Percentiles rank a stretch among this genome's conserved stretches.
Conservation (phyloP, 2,113 vertebrate species). For the Danionella cerebrum region DNA sequence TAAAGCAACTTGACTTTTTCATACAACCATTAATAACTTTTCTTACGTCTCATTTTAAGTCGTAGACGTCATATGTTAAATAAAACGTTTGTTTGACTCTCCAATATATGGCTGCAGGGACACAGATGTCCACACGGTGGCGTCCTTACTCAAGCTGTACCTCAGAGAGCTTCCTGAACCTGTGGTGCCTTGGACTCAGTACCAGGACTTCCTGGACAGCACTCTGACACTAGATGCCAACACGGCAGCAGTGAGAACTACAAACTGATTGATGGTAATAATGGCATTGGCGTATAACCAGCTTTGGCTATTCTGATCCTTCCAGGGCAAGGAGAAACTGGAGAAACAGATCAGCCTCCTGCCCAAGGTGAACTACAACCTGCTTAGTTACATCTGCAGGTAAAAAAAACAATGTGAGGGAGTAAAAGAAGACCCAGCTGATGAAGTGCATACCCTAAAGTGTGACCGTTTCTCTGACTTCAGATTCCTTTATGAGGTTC, state of each 20-base stretch:
- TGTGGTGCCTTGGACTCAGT: constrained; percentile 86
- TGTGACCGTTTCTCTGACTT: neutral
- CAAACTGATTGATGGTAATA: too few relatives aligned
- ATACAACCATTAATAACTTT: neutral
- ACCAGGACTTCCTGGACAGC: constrained; percentile 85
- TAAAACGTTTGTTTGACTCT: neutral
- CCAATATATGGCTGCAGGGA: constrained; percentile 70
- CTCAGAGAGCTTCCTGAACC: constrained; percentile 90
- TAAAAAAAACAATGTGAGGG: constrained; percentile 44
- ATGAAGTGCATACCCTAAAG: neutral
- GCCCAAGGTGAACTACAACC: constrained; percentile 84
- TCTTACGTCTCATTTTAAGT: too few relatives aligned
- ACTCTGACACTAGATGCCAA: constrained; percentile 63
- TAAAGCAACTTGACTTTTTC: neutral
- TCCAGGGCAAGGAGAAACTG: constrained; percentile 74
- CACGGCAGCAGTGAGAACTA: constrained; percentile 59
- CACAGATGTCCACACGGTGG: constrained; percentile 97
- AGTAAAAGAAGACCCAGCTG: neutral
- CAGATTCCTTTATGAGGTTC: constrained; percentile 91
- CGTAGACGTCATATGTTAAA: neutral
- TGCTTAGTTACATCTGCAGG: constrained; percentile 92
- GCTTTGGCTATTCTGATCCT: neutral
- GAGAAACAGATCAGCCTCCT: constrained; percentile 78
- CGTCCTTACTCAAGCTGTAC: constrained; percentile 93
- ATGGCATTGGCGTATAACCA: too few relatives aligned